Percentiles rank a stretch among this genome's conserved stretches.
These are phyloP conservation scores for Montipora capricornis DNA, from an alignment of 64 coral and sea anemone genomes.

Conservation along the genomic window DNA sequence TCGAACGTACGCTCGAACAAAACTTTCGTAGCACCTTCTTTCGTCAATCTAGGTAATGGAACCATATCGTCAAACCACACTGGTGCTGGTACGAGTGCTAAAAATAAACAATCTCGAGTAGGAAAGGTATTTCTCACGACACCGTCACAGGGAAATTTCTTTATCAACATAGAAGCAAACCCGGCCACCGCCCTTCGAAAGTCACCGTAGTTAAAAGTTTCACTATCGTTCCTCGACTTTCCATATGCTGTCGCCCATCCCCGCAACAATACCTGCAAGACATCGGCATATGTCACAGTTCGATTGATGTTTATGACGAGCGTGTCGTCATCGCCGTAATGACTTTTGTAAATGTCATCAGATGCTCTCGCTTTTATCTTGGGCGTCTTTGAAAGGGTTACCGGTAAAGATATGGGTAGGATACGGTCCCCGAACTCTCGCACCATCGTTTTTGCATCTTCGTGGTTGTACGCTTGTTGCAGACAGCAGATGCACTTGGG, in stretches of 20 bases:
- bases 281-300: neutral
- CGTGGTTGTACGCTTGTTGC: neutral
- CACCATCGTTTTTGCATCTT: neutral
- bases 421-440: neutral
- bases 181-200: neutral
- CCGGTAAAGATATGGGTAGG: neutral
- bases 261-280: neutral
- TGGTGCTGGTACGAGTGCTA: neutral
- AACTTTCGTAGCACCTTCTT: neutral
- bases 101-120: neutral
- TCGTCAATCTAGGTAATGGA: neutral
- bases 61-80: neutral
- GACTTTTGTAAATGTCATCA: neutral
- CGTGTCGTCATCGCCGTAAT: neutral
- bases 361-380: neutral
- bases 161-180: neutral
- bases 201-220: neutral
- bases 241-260: neutral
- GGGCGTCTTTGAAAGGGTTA: neutral
- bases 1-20: neutral
- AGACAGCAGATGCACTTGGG: neutral
- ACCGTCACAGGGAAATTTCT: neutral
- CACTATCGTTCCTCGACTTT: too few relatives aligned
- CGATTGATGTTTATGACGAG: neutral
- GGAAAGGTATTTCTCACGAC: neutral